Percentiles rank a stretch among this genome's conserved stretches.
Conservation (phyloP, 2,888 invertebrate genomes). For the Mallateleia sp. region DNA sequence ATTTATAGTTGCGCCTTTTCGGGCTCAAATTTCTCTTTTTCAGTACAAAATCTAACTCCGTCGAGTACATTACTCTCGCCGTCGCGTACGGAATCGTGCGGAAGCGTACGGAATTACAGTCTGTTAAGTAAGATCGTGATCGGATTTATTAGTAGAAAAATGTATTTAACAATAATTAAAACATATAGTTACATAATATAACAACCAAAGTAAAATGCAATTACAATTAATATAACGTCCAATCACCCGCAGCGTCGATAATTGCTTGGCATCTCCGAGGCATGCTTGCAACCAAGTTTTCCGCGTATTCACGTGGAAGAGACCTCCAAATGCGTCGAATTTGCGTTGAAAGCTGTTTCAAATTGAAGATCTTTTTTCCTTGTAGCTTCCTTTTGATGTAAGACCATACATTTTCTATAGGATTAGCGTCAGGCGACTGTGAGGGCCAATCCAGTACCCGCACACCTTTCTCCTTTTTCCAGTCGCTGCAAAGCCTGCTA, state of each 20-base stretch:
- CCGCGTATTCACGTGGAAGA: constrained; percentile 41
- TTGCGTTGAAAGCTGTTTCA: constrained; percentile 49
- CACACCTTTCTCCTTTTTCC: constrained; percentile 21
- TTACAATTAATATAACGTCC: constrained; percentile 42
- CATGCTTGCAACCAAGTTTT: constrained; percentile 42
- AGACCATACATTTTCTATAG: constrained; percentile 68
- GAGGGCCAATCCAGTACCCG: constrained; percentile 22
- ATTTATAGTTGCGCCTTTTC: too few species aligned
- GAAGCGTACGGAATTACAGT: too few species aligned
- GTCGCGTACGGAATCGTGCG: too few species aligned
- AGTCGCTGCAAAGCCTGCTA: constrained; percentile 16
- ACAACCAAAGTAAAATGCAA: too few species aligned
- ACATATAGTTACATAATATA: too few species aligned
- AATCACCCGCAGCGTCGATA: constrained; percentile 10
- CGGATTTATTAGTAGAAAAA: too few species aligned
- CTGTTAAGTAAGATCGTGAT: too few species aligned
- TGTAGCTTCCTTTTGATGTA: constrained; percentile 71
- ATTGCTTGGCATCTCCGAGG: constrained; percentile 28
- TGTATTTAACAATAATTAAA: too few species aligned
- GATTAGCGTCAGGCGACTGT: constrained; percentile 43
- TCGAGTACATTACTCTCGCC: too few species aligned
- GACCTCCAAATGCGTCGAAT: constrained; percentile 56
- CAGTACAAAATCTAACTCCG: too few species aligned
- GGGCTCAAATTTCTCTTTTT: too few species aligned
- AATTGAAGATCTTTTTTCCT: constrained; percentile 41